These are phyloP conservation scores for Selenia dentaria DNA, from an alignment of 2,888 invertebrate species.

Conservation along the genomic window DNA sequence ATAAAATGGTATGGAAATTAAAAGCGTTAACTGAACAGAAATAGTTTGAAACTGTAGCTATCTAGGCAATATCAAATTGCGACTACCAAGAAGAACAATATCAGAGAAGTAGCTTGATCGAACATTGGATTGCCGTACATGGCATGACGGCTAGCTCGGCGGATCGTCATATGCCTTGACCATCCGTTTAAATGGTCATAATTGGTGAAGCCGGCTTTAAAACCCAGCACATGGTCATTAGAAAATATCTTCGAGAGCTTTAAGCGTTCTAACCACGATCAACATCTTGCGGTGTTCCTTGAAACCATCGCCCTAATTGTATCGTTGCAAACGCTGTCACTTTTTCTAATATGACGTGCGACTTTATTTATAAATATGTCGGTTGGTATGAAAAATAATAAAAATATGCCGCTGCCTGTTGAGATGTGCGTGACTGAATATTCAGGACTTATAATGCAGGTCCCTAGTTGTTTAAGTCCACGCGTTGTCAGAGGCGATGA, in stretches of 20 bases:
- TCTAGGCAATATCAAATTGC: constrained; percentile 54
- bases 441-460: constrained; percentile 68
- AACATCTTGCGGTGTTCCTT: constrained; percentile 24
- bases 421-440: constrained; percentile 74
- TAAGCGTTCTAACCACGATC: constrained; percentile 15
- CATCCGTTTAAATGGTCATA: constrained; percentile 77
- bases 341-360: constrained; percentile 21
- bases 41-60: constrained; percentile 31
- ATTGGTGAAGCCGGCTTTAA: constrained; percentile 68
- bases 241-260: constrained; percentile 47
- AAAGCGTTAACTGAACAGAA: constrained; percentile 8
- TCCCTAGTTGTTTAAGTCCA: constrained; percentile 68
- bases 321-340: constrained; percentile 36
- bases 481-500: constrained; percentile 73
- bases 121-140: constrained; percentile 72
- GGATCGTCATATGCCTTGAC: constrained; percentile 64
- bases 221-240: constrained; percentile 63
- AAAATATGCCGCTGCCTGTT: constrained; percentile 42
- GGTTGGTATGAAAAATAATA: constrained; percentile 46
- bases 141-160: constrained; percentile 59
- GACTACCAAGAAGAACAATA: constrained; percentile 64
- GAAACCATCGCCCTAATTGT: constrained; percentile 35
- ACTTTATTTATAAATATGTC: constrained; percentile 40
- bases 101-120: constrained; percentile 66
- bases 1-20: constrained; percentile 5